phyloP scores from a whole-genome alignment of 64 coral and sea anemone species.

The Exaiptasia diaphana region DNA sequence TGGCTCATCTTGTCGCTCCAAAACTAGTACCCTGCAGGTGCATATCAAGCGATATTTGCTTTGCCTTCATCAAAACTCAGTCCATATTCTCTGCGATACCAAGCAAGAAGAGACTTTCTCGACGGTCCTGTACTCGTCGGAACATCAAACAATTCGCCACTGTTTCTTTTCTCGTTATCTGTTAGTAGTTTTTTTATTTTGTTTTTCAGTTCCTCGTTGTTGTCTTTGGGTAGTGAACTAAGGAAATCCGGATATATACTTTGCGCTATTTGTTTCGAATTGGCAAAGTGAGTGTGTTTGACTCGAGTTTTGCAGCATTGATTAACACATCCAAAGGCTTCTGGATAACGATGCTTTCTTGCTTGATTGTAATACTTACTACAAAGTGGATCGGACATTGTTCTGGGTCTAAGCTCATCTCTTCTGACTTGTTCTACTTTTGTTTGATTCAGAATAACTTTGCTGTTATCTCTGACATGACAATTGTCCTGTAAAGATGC shows the following conservation, averaged over 20 bases:
- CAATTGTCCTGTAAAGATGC: no score
- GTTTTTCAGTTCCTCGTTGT: background rate
- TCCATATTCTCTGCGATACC: slow-evolving; percentile 4
- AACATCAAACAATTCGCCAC: background rate
- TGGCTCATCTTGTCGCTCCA: no score
- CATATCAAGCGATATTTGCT: no score
- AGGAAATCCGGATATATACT: slow-evolving; percentile 3
- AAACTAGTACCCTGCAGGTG: no score
- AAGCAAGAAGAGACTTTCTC: background rate
- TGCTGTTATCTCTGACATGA: background rate
- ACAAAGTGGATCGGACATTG: background rate
- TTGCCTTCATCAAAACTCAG: background rate
- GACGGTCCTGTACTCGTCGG: background rate
- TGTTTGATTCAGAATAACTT: background rate
- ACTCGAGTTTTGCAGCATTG: background rate
- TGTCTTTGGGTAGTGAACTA: background rate
- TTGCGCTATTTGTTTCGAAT: background rate
- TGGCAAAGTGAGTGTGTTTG: background rate
- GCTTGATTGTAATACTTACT: background rate
- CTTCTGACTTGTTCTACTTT: background rate
- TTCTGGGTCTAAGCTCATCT: background rate
- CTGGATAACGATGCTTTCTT: background rate
- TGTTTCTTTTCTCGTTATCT: background rate
- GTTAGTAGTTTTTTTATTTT: background rate
- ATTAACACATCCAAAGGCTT: no score